Percentiles rank a stretch among this genome's conserved stretches.
These are phyloP conservation scores for Baronia brevicornis DNA, from an alignment of 2,888 invertebrate species.

Conservation along the genomic window DNA sequence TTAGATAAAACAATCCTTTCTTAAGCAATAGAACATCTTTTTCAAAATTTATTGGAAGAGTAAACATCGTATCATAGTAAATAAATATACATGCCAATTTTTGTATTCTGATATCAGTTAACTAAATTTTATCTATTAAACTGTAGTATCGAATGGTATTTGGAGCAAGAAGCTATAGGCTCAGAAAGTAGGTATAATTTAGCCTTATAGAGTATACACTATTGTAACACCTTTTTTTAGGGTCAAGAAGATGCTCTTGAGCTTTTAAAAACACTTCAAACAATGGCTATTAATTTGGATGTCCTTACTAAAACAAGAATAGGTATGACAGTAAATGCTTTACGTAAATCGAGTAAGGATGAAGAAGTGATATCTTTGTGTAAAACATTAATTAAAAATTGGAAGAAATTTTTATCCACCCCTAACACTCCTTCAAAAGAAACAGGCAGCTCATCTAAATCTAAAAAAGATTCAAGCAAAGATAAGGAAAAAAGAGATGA, in stretches of 20 bases:
- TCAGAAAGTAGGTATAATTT: constrained; percentile 7
- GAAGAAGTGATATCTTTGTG: constrained; percentile 95
- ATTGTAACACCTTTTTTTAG: constrained; percentile 75
- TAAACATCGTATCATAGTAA: too few species aligned
- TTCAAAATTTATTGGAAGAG: too few species aligned
- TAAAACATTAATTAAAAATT: constrained; percentile 96
- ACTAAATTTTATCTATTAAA: too few species aligned
- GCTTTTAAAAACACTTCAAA: constrained; percentile 90
- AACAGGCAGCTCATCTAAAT: constrained; percentile 75
- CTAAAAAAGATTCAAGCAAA: constrained; percentile 76
- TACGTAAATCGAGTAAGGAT: constrained; percentile 95
- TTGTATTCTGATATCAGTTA: too few species aligned
- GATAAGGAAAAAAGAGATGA: constrained; percentile 81
- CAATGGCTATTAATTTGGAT: constrained; percentile 93
- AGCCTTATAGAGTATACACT: too few species aligned
- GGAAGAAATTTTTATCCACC: constrained; percentile 94
- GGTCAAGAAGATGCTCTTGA: constrained; percentile 95
- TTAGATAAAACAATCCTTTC: too few species aligned
- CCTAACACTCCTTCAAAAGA: constrained; percentile 73
- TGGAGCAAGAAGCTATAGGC: too few species aligned
- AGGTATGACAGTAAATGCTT: constrained; percentile 98
- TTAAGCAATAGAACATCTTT: too few species aligned
- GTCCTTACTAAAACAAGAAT: constrained; percentile 97
- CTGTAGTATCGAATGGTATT: constrained; percentile 5
- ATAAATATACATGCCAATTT: too few species aligned